A percentile compares a stretch with the other conserved stretches of the same genome.
phyloP scores from a whole-genome alignment of 2,888 invertebrate genomes.

The Gymnosoma rotundatum region DNA sequence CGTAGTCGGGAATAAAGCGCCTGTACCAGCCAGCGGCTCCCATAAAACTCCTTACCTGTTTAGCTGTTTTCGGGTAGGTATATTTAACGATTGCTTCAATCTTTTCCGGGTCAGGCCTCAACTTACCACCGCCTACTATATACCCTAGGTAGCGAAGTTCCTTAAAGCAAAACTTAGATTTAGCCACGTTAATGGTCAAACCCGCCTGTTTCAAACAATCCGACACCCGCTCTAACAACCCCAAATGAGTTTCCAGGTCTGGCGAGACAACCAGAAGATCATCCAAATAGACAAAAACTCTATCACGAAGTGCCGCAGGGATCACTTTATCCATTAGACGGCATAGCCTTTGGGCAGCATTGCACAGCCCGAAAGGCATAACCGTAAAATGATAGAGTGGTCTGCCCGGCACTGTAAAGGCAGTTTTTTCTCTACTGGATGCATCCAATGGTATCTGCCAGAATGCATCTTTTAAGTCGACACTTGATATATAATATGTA shows the following conservation, averaged over 20 bases:
- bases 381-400: background rate
- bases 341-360: background rate
- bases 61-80: too few relatives aligned
- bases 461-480: too few relatives aligned
- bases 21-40: too few relatives aligned
- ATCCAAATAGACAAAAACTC: background rate
- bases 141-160: background rate
- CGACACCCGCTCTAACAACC: background rate
- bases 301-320: background rate
- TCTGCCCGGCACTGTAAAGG: background rate
- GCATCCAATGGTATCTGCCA: too few relatives aligned
- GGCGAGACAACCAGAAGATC: too few relatives aligned
- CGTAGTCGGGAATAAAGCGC: too few relatives aligned
- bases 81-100: too few relatives aligned
- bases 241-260: background rate
- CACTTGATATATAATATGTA: too few relatives aligned
- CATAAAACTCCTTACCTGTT: too few relatives aligned
- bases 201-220: background rate
- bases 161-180: background rate
- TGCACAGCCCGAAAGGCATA: background rate
- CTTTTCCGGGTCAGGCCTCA: too few relatives aligned
- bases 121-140: too few relatives aligned
- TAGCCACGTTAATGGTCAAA: background rate
- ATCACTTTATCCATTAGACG: background rate
- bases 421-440: background rate